Evolutionary conservation across 2,797 vertebrate species (phyloP), one percentile per base, ranked within the genome.

Genomic region (Cephalopachus bancanus): DNA sequence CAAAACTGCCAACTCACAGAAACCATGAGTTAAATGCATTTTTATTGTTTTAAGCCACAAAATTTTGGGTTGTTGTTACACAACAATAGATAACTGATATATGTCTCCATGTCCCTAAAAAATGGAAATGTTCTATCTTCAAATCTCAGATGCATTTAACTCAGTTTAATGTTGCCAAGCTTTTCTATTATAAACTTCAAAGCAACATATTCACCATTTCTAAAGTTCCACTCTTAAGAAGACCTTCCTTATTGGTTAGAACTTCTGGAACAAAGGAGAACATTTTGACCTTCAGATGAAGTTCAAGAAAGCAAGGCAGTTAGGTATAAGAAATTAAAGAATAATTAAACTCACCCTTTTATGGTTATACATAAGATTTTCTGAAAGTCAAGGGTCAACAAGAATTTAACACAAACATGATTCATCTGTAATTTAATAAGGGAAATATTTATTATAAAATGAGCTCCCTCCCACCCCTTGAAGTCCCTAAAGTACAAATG

Each of bases 361-460:
- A 67, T 16, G 6, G 12, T 79, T 92, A 67, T n/a, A 60, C 67
- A 65, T 33, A 28, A 9, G 28, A 74, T 78, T 94, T 89, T 76
- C 81, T 37, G 11, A 89, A 94, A 72, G 51, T 93, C 17, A 87
- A 57, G 65, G 44, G 67, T 87, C 67, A 89, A 92, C 16, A 83
- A 62, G 3, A 69, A 83, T 83, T 83, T 95, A 76, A 83, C 49
- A 76, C n/a, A 80, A 51, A 83, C 4, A 26, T 72, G 24, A 91
- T n/a, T 87, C 15, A 83, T 33, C 5, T n/a, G 2, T 72, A 78
- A 65, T 84, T 72, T 78, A 76, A 51, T 75, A 81, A 19, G 62
- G 26, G 55, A 7, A 57, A 59, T 6, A 80, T 75, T 65, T 76
- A 60, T 93, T 95, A 60, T 28, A 3, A 88, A 95, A 80, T 49